Evolutionary conservation across 2,113 vertebrate species (phyloP).

Genomic region (Laticauda colubrina): DNA sequence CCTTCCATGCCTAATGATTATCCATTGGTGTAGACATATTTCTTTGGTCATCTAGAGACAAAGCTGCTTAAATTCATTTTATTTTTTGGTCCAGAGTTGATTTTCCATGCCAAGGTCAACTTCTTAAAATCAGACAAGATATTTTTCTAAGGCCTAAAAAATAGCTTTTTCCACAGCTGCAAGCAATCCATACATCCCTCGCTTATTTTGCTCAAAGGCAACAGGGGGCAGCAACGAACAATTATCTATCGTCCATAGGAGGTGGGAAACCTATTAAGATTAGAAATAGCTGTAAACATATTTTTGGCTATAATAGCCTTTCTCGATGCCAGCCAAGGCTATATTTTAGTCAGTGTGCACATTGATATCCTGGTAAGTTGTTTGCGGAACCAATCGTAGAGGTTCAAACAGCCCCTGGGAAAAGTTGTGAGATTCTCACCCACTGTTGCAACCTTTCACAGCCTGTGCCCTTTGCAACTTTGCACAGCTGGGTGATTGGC

Average conservation of each 20-base stretch:
- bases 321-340: neutral
- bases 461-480: neutral
- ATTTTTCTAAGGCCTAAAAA: neutral
- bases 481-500: neutral
- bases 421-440: neutral
- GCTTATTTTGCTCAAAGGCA: neutral
- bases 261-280: neutral
- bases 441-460: neutral
- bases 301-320: neutral
- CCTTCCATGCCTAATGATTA: neutral
- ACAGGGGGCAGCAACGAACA: neutral
- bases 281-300: neutral
- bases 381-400: constrained; percentile 1
- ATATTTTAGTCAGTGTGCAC: neutral
- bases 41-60: neutral
- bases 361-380: constrained; percentile 3
- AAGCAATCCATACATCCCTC: neutral
- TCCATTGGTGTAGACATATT: too few relatives aligned
- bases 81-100: neutral
- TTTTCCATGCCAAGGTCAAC: neutral
- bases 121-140: neutral
- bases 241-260: neutral
- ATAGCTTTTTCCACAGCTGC: neutral
- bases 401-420: neutral
- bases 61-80: too few relatives aligned